A percentile compares a stretch with the other conserved stretches of the same genome.
Evolutionary conservation across 2,113 vertebrate genomes (phyloP).

Genomic region (Noctilio leporinus): DNA sequence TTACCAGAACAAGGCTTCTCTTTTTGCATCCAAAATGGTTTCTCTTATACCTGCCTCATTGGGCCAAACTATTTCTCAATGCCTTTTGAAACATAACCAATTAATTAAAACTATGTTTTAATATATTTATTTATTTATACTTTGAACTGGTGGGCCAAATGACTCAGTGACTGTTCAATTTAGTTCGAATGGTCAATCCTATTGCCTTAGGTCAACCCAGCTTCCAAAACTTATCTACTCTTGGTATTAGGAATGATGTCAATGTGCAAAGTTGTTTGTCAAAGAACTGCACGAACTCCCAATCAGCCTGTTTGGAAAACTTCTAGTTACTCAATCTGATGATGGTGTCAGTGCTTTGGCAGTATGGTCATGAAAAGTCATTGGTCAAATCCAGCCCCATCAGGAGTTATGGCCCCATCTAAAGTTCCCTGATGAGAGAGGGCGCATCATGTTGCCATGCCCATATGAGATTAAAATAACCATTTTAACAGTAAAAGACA

Average conservation of each 20-base stretch:
- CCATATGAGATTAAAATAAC: conserved; percentile 38
- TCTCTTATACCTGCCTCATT: neutral
- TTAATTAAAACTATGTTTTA: neutral
- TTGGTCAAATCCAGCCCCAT: neutral
- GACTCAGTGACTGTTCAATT: neutral
- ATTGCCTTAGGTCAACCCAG: neutral
- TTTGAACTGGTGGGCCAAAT: neutral
- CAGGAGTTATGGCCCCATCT: neutral
- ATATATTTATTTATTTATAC: neutral
- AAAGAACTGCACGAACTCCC: neutral
- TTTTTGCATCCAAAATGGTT: neutral
- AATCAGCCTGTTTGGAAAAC: conserved; percentile 14
- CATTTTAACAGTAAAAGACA: conserved; percentile 42
- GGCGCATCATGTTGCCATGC: neutral
- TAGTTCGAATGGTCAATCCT: neutral
- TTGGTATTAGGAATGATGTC: neutral
- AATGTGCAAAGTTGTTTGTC: neutral
- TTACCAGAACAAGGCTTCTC: neutral
- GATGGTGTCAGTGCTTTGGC: neutral
- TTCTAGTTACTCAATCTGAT: neutral
- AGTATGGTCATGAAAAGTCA: neutral
- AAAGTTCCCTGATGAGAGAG: neutral
- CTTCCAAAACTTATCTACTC: neutral
- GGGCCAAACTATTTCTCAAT: neutral
- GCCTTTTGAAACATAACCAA: neutral